Evolutionary conservation across 2,888 invertebrate species (phyloP).

Genomic region (Eupeodes luniger): DNA sequence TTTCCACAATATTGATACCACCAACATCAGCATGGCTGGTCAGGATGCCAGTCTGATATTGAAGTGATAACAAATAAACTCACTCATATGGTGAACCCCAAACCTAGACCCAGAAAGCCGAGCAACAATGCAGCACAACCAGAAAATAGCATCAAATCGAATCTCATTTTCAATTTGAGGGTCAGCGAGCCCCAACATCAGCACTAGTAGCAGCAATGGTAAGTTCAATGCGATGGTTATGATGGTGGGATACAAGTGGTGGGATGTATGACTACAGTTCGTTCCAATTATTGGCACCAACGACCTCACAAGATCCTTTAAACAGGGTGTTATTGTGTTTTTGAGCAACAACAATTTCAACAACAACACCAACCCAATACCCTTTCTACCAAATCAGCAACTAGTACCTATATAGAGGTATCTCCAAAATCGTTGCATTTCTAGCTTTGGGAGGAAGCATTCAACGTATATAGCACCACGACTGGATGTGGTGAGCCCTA

Average conservation of each 20-base stretch:
- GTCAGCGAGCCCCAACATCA: conserved; percentile 36
- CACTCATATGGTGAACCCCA: conserved; percentile 59
- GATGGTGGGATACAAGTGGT: neutral
- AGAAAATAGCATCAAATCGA: conserved; percentile 71
- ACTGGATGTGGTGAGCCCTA: conserved; percentile 50
- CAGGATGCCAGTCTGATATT: conserved; percentile 45
- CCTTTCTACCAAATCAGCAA: conserved; percentile 35
- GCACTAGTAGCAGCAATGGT: neutral
- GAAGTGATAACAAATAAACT: conserved; percentile 63
- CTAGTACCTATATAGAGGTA: conserved; percentile 15
- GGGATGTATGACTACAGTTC: conserved; percentile 8
- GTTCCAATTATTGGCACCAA: conserved; percentile 59
- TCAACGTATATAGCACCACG: neutral
- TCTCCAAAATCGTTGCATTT: conserved; percentile 51
- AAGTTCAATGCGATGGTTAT: neutral
- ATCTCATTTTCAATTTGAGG: conserved; percentile 72
- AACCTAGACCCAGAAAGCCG: conserved; percentile 63
- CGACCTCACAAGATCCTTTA: conserved; percentile 59
- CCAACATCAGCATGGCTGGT: conserved; percentile 36
- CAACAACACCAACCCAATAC: neutral
- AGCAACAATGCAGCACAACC: conserved; percentile 60
- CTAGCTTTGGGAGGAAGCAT: conserved; percentile 38
- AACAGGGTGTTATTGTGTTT: conserved; percentile 11
- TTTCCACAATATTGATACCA: conserved; percentile 39
- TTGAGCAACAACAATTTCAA: conserved; percentile 17